These are phyloP conservation scores for Dasypus novemcinctus DNA, from an alignment of 2,113 vertebrate genomes.

Conservation along the genomic window DNA sequence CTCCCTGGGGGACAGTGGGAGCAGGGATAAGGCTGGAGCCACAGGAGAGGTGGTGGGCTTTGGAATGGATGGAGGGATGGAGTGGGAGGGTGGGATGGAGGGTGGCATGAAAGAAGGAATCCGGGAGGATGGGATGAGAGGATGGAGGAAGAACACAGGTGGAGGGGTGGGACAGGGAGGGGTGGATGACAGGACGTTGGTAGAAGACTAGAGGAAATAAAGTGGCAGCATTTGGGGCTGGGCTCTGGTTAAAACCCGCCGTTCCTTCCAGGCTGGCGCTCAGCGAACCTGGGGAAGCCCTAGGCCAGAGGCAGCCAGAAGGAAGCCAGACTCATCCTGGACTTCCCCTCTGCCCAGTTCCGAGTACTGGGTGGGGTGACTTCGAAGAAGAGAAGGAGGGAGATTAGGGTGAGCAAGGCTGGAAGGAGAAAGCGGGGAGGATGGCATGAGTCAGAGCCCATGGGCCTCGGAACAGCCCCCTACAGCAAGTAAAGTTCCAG, in stretches of 20 bases:
- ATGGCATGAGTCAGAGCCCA: too few species aligned
- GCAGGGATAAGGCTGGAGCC: neutral
- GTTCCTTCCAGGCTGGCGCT: neutral
- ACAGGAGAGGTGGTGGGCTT: neutral
- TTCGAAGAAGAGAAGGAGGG: neutral
- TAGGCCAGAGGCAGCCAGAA: neutral
- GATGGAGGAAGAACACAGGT: neutral
- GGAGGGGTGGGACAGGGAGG: rapidly evolving
- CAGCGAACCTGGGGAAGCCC: neutral
- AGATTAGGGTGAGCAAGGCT: neutral
- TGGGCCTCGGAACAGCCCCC: neutral
- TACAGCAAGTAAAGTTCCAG: neutral
- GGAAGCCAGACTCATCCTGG: neutral
- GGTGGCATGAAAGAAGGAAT: neutral
- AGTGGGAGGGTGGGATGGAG: neutral
- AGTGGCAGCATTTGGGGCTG: neutral
- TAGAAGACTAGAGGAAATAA: neutral
- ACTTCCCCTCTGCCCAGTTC: neutral
- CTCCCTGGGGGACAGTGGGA: neutral
- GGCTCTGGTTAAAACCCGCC: neutral
- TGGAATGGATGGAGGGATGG: neutral
- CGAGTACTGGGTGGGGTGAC: neutral
- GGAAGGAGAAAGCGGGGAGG: neutral
- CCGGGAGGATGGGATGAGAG: neutral
- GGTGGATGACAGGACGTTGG: neutral